These are phyloP conservation scores for Drosophila nr. fundita DNA, from an alignment of 2,888 invertebrate genomes.

Conservation along the genomic window DNA sequence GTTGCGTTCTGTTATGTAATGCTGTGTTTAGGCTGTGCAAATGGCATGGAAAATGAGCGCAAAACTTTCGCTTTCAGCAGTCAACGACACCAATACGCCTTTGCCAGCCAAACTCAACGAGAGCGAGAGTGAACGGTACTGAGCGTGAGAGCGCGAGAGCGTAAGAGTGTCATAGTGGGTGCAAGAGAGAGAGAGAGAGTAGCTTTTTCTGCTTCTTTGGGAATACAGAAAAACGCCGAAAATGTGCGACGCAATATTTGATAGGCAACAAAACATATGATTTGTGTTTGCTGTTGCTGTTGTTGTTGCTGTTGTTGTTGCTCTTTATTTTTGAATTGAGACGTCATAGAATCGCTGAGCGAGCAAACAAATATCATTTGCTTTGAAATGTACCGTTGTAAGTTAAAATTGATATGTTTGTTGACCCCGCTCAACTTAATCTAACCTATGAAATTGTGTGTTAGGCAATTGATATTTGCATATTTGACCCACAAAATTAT, in stretches of 20 bases:
- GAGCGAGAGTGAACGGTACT: slow-evolving; percentile 3
- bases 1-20: slow-evolving; percentile 63
- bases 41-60: slow-evolving; percentile 64
- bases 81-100: slow-evolving; percentile 69
- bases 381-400: slow-evolving; percentile 35
- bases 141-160: slow-evolving; percentile 1
- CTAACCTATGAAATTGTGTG: slow-evolving; percentile 5
- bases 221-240: slow-evolving; percentile 55
- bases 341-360: slow-evolving; percentile 42
- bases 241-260: slow-evolving; percentile 71
- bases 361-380: slow-evolving; percentile 49
- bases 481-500: neutral
- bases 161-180: neutral
- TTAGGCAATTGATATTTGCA: slow-evolving; percentile 18
- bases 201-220: slow-evolving; percentile 8
- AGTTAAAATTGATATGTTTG: slow-evolving; percentile 58
- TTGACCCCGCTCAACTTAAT: slow-evolving; percentile 19
- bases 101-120: slow-evolving; percentile 5
- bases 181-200: slow-evolving; percentile 2
- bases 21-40: slow-evolving; percentile 62
- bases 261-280: slow-evolving; percentile 69
- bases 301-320: slow-evolving; percentile 23
- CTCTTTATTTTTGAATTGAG: slow-evolving; percentile 35
- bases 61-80: slow-evolving; percentile 80
- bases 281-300: slow-evolving; percentile 38